Conservation (phyloP, 2,113 vertebrate species). For the Brachypteracias leptosomus region DNA sequence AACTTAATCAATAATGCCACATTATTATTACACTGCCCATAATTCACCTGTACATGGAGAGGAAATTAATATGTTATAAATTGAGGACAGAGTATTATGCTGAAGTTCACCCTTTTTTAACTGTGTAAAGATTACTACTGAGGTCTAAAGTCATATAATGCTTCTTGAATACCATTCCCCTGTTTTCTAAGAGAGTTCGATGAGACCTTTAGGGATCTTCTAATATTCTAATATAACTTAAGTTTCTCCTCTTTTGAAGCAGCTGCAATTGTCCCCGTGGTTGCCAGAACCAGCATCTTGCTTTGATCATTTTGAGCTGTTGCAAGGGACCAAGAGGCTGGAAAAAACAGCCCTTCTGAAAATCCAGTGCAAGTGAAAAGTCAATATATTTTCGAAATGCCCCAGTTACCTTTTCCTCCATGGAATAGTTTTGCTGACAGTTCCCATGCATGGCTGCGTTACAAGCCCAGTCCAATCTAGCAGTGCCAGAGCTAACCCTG, state of each 20-base stretch:
- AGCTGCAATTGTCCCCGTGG: not conserved
- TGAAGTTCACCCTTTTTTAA: not conserved
- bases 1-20: not conserved
- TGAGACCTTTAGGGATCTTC: not conserved
- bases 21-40: not conserved
- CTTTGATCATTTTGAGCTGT: not conserved
- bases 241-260: not conserved
- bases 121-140: not conserved
- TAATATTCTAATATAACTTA: not conserved
- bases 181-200: not conserved
- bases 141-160: not conserved
- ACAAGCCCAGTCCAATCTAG: not conserved
- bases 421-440: not conserved
- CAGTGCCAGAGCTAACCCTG: not conserved
- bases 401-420: not conserved
- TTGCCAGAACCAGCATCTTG: not conserved
- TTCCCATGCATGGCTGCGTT: not conserved
- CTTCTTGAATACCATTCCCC: not conserved
- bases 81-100: not conserved
- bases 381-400: not conserved
- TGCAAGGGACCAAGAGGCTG: not conserved
- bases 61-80: not conserved
- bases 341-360: not conserved
- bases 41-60: not conserved
- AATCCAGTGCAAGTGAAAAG: not conserved